phyloP scores from a whole-genome alignment of 2,797 vertebrate species.

The Psittacula derbiana region DNA sequence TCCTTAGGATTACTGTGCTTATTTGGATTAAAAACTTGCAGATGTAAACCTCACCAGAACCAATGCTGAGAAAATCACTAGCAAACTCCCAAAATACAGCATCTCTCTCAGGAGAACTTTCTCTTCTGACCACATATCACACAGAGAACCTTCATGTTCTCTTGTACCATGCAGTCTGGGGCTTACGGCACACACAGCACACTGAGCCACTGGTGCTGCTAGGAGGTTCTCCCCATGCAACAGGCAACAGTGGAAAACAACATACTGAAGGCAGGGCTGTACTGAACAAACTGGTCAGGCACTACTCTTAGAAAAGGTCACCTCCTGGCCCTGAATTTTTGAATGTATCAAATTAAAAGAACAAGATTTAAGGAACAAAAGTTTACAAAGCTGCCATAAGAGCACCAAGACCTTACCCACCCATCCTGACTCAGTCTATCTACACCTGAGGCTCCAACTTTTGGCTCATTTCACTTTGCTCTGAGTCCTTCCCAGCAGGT shows the following conservation, averaged over 20 bases:
- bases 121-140: neutral
- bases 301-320: neutral
- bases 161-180: neutral
- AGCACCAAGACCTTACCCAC: neutral
- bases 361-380: neutral
- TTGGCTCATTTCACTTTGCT: neutral
- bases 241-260: neutral
- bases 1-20: neutral
- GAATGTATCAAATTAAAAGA: neutral
- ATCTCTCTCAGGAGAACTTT: neutral
- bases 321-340: neutral
- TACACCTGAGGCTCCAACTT: neutral
- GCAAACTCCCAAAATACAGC: neutral
- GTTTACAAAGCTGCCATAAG: neutral
- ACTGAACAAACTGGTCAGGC: neutral
- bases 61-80: neutral
- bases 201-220: neutral
- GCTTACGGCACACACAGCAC: neutral
- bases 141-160: neutral
- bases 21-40: neutral
- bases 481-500: neutral
- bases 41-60: neutral
- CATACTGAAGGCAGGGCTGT: neutral
- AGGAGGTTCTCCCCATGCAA: neutral
- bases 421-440: neutral